Conservation (phyloP, 2,113 vertebrate species). For the Pycnonotus jocosus region DNA sequence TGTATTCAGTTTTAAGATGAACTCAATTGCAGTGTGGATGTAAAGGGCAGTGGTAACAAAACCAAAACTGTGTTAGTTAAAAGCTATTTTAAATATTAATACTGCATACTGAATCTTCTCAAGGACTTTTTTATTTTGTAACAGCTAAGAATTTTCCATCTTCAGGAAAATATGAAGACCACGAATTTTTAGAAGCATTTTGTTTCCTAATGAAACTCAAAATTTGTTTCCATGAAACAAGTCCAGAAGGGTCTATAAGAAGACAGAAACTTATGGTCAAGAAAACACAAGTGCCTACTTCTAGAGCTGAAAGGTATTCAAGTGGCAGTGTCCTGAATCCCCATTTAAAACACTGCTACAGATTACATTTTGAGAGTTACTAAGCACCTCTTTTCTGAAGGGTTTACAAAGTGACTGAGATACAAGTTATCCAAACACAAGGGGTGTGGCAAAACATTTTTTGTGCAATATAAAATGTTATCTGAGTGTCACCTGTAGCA, state of each 20-base stretch:
- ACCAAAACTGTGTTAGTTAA: background rate
- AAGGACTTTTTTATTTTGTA: background rate
- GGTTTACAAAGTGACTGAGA: background rate
- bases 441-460: fast-evolving
- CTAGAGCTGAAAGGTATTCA: background rate
- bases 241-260: background rate
- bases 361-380: background rate
- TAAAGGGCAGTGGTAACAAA: background rate
- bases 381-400: background rate
- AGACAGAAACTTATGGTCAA: background rate
- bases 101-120: background rate
- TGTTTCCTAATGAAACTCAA: background rate
- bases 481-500: background rate
- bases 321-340: background rate
- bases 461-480: background rate
- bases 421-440: background rate
- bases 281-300: background rate
- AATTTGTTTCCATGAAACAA: background rate
- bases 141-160: background rate
- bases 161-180: background rate
- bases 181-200: background rate
- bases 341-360: background rate
- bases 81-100: background rate
- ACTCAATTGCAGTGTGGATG: background rate
- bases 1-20: background rate